A percentile compares a stretch with the other conserved stretches of the same genome.
Evolutionary conservation across 1,140 invertebrate genomes (phyloP).

Genomic region (Neelides sp.): DNA sequence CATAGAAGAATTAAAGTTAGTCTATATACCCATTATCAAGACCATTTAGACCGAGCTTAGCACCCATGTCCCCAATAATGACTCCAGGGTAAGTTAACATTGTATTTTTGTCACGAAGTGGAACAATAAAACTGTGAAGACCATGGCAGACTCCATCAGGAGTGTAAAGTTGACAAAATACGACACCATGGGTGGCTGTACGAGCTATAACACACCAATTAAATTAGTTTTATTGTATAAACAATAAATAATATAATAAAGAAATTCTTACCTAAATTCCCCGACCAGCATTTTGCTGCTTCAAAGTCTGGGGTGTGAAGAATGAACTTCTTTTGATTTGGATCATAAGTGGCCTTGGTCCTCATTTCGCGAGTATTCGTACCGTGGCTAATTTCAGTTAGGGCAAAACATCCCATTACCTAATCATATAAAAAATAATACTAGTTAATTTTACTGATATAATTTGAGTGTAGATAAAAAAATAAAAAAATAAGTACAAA

Average conservation of each 20-base stretch:
- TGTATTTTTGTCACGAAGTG: slow-evolving; percentile 48
- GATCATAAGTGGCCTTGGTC: slow-evolving; percentile 46
- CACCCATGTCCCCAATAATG: slow-evolving; percentile 67
- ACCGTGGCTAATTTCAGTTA: slow-evolving; percentile 49
- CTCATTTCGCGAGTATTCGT: slow-evolving; percentile 46
- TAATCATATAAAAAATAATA: slow-evolving; percentile 31
- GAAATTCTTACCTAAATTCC: slow-evolving; percentile 39
- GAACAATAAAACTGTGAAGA: slow-evolving; percentile 67
- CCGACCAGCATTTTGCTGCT: slow-evolving; percentile 36
- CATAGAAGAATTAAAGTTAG: no score
- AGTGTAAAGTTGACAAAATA: slow-evolving; percentile 78
- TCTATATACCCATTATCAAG: slow-evolving; percentile 69
- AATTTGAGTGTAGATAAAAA: not conserved
- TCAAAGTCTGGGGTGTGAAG: slow-evolving; percentile 48
- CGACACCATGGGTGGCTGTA: slow-evolving; percentile 68
- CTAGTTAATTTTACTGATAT: slow-evolving; percentile 9
- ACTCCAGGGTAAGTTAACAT: slow-evolving; percentile 51
- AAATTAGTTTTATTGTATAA: no score
- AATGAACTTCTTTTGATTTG: slow-evolving; percentile 42
- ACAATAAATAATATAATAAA: no score
- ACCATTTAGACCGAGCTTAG: slow-evolving; percentile 75
- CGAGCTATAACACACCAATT: slow-evolving; percentile 49
- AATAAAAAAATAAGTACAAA: slow-evolving; percentile 5
- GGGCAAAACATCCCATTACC: slow-evolving; percentile 45
- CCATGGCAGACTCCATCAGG: slow-evolving; percentile 59